These are phyloP conservation scores for Callochromis pleurospilus DNA, from an alignment of 2,113 vertebrate genomes.

Conservation along the genomic window DNA sequence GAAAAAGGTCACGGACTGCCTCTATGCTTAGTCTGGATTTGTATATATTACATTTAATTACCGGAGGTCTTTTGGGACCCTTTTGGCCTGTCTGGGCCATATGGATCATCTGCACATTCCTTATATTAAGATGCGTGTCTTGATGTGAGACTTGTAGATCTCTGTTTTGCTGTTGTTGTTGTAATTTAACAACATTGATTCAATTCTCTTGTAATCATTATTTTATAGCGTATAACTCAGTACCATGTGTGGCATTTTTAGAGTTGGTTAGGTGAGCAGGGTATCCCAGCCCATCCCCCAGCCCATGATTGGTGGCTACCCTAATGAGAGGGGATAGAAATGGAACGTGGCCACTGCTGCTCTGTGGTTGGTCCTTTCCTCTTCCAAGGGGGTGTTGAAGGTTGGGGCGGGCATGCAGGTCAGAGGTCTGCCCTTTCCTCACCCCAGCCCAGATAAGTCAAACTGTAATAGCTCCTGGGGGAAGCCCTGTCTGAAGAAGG, in stretches of 20 bases:
- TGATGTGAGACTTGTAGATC: neutral
- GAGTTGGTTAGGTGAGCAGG: neutral
- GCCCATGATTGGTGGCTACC: conserved; percentile 13
- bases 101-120: neutral
- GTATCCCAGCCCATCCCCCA: neutral
- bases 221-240: neutral
- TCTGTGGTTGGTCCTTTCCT: conserved; percentile 59
- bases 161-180: neutral
- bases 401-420: conserved; percentile 11
- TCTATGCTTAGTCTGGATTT: conserved; percentile 38
- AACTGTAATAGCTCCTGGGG: conserved; percentile 56
- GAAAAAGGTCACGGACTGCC: neutral
- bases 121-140: neutral
- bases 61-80: neutral
- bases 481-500: conserved; percentile 33
- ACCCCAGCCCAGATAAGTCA: conserved; percentile 60
- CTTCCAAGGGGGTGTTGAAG: conserved; percentile 4
- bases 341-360: neutral
- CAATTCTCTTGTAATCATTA: neutral
- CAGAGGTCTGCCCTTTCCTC: conserved; percentile 51
- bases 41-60: conserved; percentile 18
- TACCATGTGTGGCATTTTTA: neutral
- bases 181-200: neutral
- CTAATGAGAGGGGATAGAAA: conserved; percentile 34
- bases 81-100: neutral